Evolutionary conservation across 2,113 vertebrate species (phyloP), one percentile per base, ranked within the genome.

Genomic region (Trogon surrucura): DNA sequence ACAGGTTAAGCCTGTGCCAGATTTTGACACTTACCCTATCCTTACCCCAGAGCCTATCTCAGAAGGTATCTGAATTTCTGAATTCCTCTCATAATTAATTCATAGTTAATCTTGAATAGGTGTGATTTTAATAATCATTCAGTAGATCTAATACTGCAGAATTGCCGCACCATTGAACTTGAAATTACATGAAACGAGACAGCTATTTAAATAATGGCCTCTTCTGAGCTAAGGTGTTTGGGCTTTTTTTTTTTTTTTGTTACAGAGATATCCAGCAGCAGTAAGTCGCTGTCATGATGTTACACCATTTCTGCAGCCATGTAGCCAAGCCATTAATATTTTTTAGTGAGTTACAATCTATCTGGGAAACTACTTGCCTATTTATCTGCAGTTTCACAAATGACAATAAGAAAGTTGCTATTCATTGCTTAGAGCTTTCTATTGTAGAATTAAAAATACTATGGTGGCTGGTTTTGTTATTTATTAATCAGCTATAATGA

Each of bases 91-190:
- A 97, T 96, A 96, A 95, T 96, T 97, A 97, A 97, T 96, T 97
- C 92, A 96, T 92, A 69, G 88, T 93, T 96, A 96, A 97, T 96
- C 95, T 94, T 93, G 90, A 95, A 93, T 93, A 96, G 95, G 95
- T 95, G 80, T 82, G 96, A 97, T 96, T 96, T 96, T 96, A 96
- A 96, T 97, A 96, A 94, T 96, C 88, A 92, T 93, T 93, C 94
- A 72, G 83, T 89, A 93, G 92, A 95, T 96, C 83, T 96, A 96
- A 96, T 97, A 84, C 88, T 89, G 95, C 77, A 75, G 93, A 96
- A 97, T 95, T 96, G 93, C 96, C 2, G 70, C 95, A 93, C 95
- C 88, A 81, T 86, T 97, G 96, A 95, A 96, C 96, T 93, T 45
- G 47, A 94, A 94, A 96, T 96, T 94, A 94, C 96, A 93, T 25